Conservation (phyloP, 2,888 invertebrate genomes). For the Cantharis rustica region DNA sequence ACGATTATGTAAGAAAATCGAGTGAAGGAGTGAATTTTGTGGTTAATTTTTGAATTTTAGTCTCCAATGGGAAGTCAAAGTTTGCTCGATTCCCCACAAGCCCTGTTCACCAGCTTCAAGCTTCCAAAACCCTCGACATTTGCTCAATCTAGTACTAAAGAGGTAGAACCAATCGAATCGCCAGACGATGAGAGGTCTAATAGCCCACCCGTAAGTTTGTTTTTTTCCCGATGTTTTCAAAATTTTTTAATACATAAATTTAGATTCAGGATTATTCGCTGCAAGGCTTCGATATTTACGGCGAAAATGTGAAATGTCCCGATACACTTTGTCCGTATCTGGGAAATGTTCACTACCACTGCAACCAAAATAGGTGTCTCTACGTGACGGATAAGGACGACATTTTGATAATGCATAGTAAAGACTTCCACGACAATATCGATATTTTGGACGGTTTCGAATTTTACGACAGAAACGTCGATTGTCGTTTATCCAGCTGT, state of each 20-base stretch:
- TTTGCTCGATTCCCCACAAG: conserved; percentile 75
- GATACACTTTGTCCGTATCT: conserved; percentile 75
- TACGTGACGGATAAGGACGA: conserved; percentile 81
- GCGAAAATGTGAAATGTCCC: conserved; percentile 70
- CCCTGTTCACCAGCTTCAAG: conserved; percentile 92
- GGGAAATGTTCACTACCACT: conserved; percentile 81
- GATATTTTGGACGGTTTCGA: conserved; percentile 85
- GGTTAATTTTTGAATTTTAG: conserved; percentile 35
- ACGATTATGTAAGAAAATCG: conserved; percentile 72
- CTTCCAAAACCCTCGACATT: conserved; percentile 70
- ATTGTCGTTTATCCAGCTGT: conserved; percentile 71
- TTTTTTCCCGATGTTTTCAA: conserved; percentile 35
- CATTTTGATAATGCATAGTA: conserved; percentile 79
- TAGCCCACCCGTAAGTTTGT: conserved; percentile 49
- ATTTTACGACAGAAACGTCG: conserved; percentile 76
- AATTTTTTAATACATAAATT: neutral
- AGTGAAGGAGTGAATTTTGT: neutral
- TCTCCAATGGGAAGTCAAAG: conserved; percentile 52
- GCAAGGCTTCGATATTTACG: conserved; percentile 67
- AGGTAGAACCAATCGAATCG: conserved; percentile 49
- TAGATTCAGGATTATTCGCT: conserved; percentile 62
- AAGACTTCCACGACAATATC: conserved; percentile 83
- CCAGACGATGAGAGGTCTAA: conserved; percentile 52
- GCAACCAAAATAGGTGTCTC: conserved; percentile 80
- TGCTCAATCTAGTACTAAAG: conserved; percentile 46